A percentile compares a stretch with the other conserved stretches of the same genome.
Evolutionary conservation across 2,113 vertebrate species (phyloP).

Genomic region (Budorcas taxicolor): DNA sequence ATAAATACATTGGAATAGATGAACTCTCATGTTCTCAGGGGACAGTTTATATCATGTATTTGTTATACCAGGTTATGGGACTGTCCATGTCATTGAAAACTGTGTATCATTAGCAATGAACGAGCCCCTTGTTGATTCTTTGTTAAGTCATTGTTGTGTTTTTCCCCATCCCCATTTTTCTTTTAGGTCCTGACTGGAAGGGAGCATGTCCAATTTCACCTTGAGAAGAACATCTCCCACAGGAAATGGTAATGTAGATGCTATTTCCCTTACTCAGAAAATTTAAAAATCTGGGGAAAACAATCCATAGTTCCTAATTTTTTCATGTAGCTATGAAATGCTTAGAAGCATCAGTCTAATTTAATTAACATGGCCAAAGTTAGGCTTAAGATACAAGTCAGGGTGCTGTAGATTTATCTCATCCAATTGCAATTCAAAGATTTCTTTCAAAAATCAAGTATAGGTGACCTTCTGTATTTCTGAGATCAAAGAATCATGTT

Average conservation of each 20-base stretch:
- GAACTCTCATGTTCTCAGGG: not conserved
- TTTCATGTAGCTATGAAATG: not conserved
- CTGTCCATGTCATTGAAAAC: not conserved
- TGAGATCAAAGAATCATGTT: not conserved
- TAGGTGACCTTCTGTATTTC: not conserved
- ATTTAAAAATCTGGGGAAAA: not conserved
- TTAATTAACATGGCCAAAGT: not conserved
- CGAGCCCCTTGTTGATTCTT: not conserved
- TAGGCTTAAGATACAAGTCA: not conserved
- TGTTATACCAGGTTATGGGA: not conserved
- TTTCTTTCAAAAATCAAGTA: not conserved
- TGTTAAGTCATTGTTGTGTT: not conserved
- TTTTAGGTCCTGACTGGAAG: slow-evolving; percentile 58
- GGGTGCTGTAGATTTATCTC: not conserved
- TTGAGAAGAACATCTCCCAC: slow-evolving; percentile 58
- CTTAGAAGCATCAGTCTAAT: not conserved
- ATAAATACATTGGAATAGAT: not conserved
- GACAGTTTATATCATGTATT: not conserved
- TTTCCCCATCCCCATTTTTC: not conserved
- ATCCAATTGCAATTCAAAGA: not conserved
- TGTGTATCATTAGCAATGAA: not conserved
- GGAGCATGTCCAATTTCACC: slow-evolving; percentile 74
- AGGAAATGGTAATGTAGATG: slow-evolving; percentile 67
- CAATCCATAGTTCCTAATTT: not conserved
- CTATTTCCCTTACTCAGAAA: slow-evolving; percentile 1